A percentile compares a stretch with the other conserved stretches of the same genome.
phyloP scores from a whole-genome alignment of 2,797 vertebrate species.

The Ptychobarbus kaznakovi region DNA sequence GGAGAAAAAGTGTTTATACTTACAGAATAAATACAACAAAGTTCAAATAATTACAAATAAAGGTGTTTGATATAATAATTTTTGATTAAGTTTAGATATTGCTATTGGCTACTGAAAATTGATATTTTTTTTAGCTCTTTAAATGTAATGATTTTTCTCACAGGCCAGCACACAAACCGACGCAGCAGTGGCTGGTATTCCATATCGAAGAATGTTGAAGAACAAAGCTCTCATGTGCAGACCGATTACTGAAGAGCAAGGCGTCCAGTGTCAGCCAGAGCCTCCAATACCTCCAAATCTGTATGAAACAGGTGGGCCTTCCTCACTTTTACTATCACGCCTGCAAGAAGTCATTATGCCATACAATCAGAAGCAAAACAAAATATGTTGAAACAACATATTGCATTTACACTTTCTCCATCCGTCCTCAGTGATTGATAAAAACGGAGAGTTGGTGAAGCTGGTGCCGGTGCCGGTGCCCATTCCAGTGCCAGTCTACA shows the following conservation, averaged over 20 bases:
- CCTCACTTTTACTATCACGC: neutral
- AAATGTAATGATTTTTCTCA: neutral
- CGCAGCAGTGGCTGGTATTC: slow-evolving; percentile 71
- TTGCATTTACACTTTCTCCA: neutral
- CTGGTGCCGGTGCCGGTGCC: slow-evolving; percentile 83
- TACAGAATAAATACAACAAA: neutral
- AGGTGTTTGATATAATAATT: neutral
- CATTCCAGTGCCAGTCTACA: slow-evolving; percentile 89
- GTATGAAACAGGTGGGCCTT: slow-evolving; percentile 37
- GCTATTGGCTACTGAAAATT: too few relatives aligned
- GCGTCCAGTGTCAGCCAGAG: slow-evolving; percentile 85
- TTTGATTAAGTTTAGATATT: neutral
- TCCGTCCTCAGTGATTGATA: slow-evolving; percentile 58
- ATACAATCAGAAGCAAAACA: neutral
- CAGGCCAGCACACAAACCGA: slow-evolving; percentile 98
- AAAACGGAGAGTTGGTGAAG: slow-evolving; percentile 76
- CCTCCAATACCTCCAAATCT: slow-evolving; percentile 64
- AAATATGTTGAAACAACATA: neutral
- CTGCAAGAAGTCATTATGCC: neutral
- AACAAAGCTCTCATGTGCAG: slow-evolving; percentile 97
- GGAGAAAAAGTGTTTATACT: neutral
- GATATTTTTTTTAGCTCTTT: neutral
- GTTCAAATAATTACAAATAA: neutral
- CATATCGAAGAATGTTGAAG: slow-evolving; percentile 89
- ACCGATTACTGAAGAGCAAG: slow-evolving; percentile 93